A percentile compares a stretch with the other conserved stretches of the same genome.
These are phyloP conservation scores for Clistopyga incitator DNA, from an alignment of 2,888 invertebrate species.

Conservation along the genomic window DNA sequence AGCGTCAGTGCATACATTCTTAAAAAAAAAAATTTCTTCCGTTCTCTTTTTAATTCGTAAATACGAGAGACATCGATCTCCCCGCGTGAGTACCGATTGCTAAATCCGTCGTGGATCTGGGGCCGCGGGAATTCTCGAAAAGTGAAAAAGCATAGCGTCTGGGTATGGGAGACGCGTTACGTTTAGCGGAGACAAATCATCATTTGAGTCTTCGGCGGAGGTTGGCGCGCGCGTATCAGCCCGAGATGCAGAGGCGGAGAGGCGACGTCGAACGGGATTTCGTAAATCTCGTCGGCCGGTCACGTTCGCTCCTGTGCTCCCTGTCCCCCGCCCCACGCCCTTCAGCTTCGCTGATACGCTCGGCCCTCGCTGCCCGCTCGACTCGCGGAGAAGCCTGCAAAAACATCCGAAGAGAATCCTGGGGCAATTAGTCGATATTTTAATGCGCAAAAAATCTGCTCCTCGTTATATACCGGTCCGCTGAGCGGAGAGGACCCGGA, in stretches of 20 bases:
- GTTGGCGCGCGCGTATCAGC: slow-evolving; percentile 13
- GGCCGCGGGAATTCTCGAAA: slow-evolving; percentile 8
- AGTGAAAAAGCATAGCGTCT: neutral
- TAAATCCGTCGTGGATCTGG: neutral
- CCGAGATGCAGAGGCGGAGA: slow-evolving; percentile 30
- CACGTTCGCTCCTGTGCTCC: slow-evolving; percentile 62
- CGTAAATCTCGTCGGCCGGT: slow-evolving; percentile 72
- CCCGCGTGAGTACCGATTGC: neutral
- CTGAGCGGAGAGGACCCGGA: slow-evolving; percentile 45
- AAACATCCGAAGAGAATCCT: slow-evolving; percentile 81
- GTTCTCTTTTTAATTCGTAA: too few relatives aligned
- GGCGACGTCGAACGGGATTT: slow-evolving; percentile 66
- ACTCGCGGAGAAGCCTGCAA: slow-evolving; percentile 65
- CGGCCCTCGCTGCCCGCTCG: slow-evolving; percentile 5
- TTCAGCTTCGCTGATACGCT: slow-evolving; percentile 34
- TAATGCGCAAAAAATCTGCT: slow-evolving; percentile 83
- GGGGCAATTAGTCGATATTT: slow-evolving; percentile 84
- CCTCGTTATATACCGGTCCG: slow-evolving; percentile 79
- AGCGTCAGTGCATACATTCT: too few relatives aligned
- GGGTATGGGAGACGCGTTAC: slow-evolving; percentile 1
- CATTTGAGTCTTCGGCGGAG: slow-evolving; percentile 37
- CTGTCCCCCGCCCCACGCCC: slow-evolving; percentile 26
- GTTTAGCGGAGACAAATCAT: slow-evolving; percentile 51
- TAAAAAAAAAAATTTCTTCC: too few relatives aligned
- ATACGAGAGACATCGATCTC: neutral